phyloP scores from a whole-genome alignment of 2,113 vertebrate genomes.

The Proterorhinus semilunaris region DNA sequence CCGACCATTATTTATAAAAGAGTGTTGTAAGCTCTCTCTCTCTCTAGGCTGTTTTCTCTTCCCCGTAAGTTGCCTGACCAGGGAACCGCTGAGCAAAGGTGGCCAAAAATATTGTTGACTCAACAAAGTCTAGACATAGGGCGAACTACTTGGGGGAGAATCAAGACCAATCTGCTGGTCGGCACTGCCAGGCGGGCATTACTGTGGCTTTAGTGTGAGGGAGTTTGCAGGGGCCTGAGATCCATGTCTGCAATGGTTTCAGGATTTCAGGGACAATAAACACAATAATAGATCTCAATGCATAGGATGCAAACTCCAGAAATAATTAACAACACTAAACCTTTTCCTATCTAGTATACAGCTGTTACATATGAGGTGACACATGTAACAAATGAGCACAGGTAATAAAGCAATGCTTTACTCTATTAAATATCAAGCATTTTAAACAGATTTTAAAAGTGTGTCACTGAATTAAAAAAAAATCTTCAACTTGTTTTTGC shows the following conservation, averaged over 20 bases:
- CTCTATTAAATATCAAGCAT: too few species aligned
- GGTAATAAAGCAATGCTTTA: too few species aligned
- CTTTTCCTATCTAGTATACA: too few species aligned
- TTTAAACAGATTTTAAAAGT: too few species aligned
- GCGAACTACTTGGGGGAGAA: conserved; percentile 17
- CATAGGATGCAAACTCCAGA: too few species aligned
- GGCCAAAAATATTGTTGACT: conserved; percentile 48
- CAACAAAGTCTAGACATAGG: conserved; percentile 43
- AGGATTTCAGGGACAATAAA: background rate
- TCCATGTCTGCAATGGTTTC: background rate
- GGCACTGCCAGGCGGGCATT: conserved; percentile 2
- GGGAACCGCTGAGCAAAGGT: conserved; percentile 12
- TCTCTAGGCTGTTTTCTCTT: conserved; percentile 18
- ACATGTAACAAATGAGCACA: too few species aligned
- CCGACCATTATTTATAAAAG: conserved; percentile 19
- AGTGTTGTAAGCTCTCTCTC: conserved; percentile 19
- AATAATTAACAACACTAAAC: too few species aligned
- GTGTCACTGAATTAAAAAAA: too few species aligned
- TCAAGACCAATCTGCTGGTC: conserved; percentile 5
- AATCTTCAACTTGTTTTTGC: too few species aligned
- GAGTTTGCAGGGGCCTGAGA: background rate
- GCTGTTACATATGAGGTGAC: too few species aligned
- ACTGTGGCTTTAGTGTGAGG: background rate
- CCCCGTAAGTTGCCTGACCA: conserved; percentile 40
- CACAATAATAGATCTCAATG: too few species aligned